Evolutionary conservation across 2,888 invertebrate species (phyloP).

Genomic region (Andrena trimmerana): DNA sequence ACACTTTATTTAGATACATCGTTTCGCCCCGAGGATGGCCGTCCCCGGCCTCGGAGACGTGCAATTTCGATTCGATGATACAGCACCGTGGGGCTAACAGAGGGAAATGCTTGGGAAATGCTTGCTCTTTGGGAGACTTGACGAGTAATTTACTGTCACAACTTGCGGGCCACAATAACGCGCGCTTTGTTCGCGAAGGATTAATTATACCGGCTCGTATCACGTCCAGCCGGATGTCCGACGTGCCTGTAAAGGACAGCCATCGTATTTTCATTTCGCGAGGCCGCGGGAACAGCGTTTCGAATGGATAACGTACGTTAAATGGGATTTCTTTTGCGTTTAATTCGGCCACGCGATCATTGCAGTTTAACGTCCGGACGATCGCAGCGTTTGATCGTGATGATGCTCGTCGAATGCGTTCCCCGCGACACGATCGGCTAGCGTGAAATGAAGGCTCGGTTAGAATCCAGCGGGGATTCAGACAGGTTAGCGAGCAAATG

Average conservation of each 20-base stretch:
- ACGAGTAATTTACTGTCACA: conserved; percentile 68
- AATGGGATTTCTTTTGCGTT: conserved; percentile 25
- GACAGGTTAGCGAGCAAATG: conserved; percentile 16
- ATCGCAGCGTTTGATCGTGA: conserved; percentile 11
- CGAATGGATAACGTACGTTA: not conserved
- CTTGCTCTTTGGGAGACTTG: conserved; percentile 52
- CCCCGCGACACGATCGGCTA: not conserved
- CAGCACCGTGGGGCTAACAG: not conserved
- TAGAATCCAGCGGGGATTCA: conserved; percentile 7
- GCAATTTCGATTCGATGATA: conserved; percentile 39
- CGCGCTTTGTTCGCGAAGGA: conserved; percentile 50
- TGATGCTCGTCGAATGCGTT: not conserved
- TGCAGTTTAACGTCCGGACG: conserved; percentile 9
- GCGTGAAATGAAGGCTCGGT: conserved; percentile 23
- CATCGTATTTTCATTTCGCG: conserved; percentile 66
- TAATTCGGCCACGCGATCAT: conserved; percentile 29
- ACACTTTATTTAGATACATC: conserved; percentile 44
- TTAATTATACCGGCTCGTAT: conserved; percentile 63
- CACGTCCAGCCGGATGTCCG: conserved; percentile 53
- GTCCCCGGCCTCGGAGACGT: conserved; percentile 1
- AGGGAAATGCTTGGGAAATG: conserved; percentile 35
- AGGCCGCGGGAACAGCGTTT: conserved; percentile 23
- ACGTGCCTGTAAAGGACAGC: conserved; percentile 67
- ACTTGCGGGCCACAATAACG: conserved; percentile 61
- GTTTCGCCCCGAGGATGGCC: not conserved